Evolutionary conservation across 2,888 invertebrate species (phyloP).

Genomic region (Shargacucullia verbasci): DNA sequence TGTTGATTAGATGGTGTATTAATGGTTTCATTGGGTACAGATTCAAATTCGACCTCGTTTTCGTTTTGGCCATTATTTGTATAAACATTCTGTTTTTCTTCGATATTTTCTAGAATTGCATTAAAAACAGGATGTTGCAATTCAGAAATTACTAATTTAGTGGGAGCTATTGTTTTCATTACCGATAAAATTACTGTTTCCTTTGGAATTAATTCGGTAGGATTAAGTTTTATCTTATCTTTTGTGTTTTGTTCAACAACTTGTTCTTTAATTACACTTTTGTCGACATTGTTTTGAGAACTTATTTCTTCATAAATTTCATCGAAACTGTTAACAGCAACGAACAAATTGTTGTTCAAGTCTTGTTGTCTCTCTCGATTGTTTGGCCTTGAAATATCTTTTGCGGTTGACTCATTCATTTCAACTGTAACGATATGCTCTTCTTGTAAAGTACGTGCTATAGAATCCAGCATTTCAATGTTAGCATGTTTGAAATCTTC

Average conservation of each 20-base stretch:
- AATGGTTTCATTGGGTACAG: conserved; percentile 1
- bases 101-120: conserved; percentile 65
- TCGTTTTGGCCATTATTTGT: conserved; percentile 3
- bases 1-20: conserved; percentile 16
- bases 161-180: conserved; percentile 60
- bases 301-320: conserved; percentile 82
- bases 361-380: conserved; percentile 69
- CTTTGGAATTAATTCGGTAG: conserved; percentile 52
- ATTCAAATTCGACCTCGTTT: conserved; percentile 1
- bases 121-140: conserved; percentile 60
- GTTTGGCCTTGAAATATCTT: conserved; percentile 19
- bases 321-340: conserved; percentile 79
- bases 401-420: conserved; percentile 50
- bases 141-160: conserved; percentile 65
- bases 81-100: conserved; percentile 30
- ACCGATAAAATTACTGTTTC: conserved; percentile 60
- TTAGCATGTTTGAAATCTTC: conserved; percentile 80
- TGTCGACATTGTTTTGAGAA: conserved; percentile 40
- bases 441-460: conserved; percentile 82
- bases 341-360: conserved; percentile 77
- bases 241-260: conserved; percentile 2
- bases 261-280: conserved; percentile 4
- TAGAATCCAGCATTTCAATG: conserved; percentile 82
- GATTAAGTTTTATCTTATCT: conserved; percentile 13
- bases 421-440: conserved; percentile 73